Conservation (phyloP, 37 sponge, comb jelly and placozoan genomes). For the Aplysina aerophoba region DNA sequence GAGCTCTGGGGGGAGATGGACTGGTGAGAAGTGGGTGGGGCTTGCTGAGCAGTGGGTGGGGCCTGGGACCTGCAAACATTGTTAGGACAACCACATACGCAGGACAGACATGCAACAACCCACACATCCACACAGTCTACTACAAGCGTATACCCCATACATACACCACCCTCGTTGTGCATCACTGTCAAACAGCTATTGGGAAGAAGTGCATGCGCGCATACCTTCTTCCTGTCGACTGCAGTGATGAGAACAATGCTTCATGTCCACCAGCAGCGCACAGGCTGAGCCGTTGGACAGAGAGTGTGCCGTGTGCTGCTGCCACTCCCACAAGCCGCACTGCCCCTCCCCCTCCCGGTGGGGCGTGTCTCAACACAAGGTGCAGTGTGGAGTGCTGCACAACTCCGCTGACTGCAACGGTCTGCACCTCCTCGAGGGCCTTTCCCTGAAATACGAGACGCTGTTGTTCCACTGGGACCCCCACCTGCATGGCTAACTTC, state of each 20-base stretch:
- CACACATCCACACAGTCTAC: too few species aligned
- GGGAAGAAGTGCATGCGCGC: too few species aligned
- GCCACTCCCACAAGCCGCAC: not conserved
- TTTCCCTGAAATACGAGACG: slow-evolving; percentile 28
- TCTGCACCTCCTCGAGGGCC: slow-evolving; percentile 21
- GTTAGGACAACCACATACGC: too few species aligned
- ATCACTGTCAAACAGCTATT: too few species aligned
- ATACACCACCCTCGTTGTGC: too few species aligned
- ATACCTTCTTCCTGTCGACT: not conserved
- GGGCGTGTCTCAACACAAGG: slow-evolving; percentile 2
- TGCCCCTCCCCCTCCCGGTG: not conserved
- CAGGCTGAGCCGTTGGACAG: not conserved
- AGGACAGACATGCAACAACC: too few species aligned
- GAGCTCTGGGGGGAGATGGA: too few species aligned
- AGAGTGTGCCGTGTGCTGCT: not conserved
- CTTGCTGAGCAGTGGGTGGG: too few species aligned
- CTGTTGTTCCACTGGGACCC: slow-evolving; percentile 37
- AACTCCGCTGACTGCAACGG: slow-evolving; percentile 31
- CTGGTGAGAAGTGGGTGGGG: too few species aligned
- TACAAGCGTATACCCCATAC: too few species aligned
- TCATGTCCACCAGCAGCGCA: not conserved
- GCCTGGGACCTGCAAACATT: too few species aligned
- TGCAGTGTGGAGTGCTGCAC: slow-evolving; percentile 32
- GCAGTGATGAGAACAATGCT: not conserved
- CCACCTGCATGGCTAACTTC: slow-evolving; percentile 46